Percentiles rank a stretch among this genome's conserved stretches.
These are phyloP conservation scores for Gibbula magus DNA, from an alignment of 2,888 invertebrate genomes.

Conservation along the genomic window DNA sequence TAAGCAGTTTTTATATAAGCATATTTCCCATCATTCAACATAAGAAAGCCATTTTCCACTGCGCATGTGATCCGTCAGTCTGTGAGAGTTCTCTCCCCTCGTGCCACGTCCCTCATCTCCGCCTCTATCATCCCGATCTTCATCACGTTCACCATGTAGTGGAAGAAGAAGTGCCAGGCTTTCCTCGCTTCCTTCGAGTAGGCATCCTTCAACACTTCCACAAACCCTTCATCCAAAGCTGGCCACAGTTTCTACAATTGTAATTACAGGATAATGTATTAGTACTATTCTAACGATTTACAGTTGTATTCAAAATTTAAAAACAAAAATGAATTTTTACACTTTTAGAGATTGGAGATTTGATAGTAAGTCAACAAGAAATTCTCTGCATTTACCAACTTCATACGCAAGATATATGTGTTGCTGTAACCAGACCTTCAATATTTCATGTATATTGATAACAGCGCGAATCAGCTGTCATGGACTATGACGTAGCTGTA, in stretches of 20 bases:
- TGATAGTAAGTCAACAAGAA: neutral
- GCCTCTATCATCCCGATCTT: conserved; percentile 37
- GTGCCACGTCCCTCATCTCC: neutral
- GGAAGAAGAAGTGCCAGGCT: conserved; percentile 45
- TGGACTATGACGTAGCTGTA: neutral
- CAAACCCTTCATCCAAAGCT: conserved; percentile 38
- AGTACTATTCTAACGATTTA: too few relatives aligned
- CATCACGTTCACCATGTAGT: conserved; percentile 46
- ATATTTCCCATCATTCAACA: neutral
- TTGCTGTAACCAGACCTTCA: too few relatives aligned
- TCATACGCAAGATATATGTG: too few relatives aligned
- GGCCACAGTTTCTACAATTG: conserved; percentile 46
- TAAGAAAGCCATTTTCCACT: neutral
- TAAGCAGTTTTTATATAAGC: neutral
- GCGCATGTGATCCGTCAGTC: neutral
- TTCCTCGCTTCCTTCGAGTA: conserved; percentile 43
- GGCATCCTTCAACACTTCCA: conserved; percentile 34
- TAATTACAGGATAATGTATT: neutral
- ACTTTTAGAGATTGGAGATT: too few relatives aligned
- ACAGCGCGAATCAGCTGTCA: neutral
- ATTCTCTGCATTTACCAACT: too few relatives aligned
- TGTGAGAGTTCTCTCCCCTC: neutral
- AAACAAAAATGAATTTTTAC: neutral
- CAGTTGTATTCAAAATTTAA: too few relatives aligned
- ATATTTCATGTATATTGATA: neutral